These are phyloP conservation scores for Bombus terrestris DNA, from an alignment of 1,140 invertebrate genomes.

Conservation along the genomic window DNA sequence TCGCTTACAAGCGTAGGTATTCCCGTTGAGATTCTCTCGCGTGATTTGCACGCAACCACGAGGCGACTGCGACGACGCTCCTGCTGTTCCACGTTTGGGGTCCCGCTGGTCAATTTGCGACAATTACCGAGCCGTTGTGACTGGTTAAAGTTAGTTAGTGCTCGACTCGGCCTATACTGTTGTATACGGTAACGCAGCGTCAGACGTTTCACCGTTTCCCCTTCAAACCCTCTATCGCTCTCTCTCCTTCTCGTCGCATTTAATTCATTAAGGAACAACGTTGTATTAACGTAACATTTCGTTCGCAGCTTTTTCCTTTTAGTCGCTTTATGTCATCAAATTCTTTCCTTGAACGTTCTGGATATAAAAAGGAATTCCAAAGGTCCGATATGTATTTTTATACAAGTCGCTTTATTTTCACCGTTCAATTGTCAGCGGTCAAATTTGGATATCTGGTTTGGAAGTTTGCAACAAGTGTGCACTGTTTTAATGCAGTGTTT, in stretches of 20 bases:
- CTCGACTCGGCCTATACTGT: neutral
- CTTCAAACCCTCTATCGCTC: neutral
- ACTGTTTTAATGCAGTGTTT: no score
- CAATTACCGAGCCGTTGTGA: slow-evolving; percentile 72
- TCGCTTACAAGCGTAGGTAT: neutral
- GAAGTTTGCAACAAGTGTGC: no score
- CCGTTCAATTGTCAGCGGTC: no score
- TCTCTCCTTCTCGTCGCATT: neutral
- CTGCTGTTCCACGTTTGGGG: slow-evolving; percentile 53
- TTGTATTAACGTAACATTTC: neutral
- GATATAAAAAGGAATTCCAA: no score
- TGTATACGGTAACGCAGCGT: neutral
- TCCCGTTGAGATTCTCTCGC: slow-evolving; percentile 12
- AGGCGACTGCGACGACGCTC: neutral
- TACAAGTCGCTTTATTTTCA: no score
- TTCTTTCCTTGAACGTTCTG: neutral
- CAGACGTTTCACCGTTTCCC: neutral
- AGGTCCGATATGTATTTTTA: no score
- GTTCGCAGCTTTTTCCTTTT: no score
- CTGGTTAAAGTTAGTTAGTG: slow-evolving; percentile 72
- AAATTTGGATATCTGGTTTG: no score
- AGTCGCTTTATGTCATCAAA: neutral
- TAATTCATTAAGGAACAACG: neutral
- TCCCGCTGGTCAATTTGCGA: slow-evolving; percentile 71
- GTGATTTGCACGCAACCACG: slow-evolving; percentile 4